Percentiles rank a stretch among this genome's conserved stretches.
Evolutionary conservation across 2,888 invertebrate species (phyloP).

Genomic region (Bhutanitis thaidina): DNA sequence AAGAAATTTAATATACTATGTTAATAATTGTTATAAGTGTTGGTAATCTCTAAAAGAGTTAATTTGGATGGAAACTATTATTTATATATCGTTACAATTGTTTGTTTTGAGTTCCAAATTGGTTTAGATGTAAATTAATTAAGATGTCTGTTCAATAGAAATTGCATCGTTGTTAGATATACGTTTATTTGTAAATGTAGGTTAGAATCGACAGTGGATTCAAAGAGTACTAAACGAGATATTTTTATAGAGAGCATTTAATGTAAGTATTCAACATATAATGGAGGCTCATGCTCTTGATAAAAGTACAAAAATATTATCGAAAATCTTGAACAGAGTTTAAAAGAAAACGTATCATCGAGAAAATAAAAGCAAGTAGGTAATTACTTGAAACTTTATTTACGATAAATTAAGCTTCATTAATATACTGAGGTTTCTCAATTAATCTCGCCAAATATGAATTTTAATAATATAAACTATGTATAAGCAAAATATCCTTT

Average conservation of each 20-base stretch:
- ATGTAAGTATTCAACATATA: constrained; percentile 7
- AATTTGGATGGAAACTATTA: constrained; percentile 32
- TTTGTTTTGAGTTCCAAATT: constrained; percentile 8
- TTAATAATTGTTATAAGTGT: constrained; percentile 35
- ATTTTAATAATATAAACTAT: no score
- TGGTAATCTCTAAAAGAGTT: constrained; percentile 36
- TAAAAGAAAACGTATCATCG: background rate
- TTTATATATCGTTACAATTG: constrained; percentile 19
- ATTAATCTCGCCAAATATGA: no score
- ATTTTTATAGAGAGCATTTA: constrained; percentile 16
- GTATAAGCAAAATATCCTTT: no score
- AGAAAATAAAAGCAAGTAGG: no score
- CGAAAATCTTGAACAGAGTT: constrained; percentile 1
- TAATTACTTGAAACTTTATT: no score
- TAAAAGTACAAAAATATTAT: constrained; percentile 14
- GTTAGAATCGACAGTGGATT: constrained; percentile 1
- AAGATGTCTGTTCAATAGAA: constrained; percentile 1
- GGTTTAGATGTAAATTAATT: constrained; percentile 3
- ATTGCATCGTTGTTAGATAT: constrained; percentile 1
- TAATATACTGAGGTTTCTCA: no score
- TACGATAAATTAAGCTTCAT: no score
- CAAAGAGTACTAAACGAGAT: constrained; percentile 1
- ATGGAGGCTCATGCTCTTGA: constrained; percentile 2
- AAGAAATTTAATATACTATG: constrained; percentile 23
- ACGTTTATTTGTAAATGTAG: constrained; percentile 19